Evolutionary conservation across 2,797 vertebrate genomes (phyloP).

Genomic region (Enteromius paludinosus): DNA sequence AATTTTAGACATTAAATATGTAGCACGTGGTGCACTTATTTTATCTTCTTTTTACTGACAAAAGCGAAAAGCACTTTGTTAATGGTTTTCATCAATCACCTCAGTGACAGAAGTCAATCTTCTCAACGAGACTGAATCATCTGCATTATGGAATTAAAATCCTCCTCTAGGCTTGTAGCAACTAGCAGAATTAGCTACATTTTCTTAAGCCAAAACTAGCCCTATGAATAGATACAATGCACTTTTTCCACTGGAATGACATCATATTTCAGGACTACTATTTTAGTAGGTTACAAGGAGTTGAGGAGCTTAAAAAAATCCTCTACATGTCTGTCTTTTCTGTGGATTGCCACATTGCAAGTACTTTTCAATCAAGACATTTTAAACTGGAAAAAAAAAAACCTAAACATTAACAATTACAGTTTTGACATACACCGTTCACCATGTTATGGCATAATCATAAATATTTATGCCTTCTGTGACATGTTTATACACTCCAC

Average conservation of each 20-base stretch:
- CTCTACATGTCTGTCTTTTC: background rate
- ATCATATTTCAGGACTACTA: background rate
- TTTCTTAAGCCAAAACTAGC: background rate
- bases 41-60: background rate
- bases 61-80: background rate
- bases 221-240: background rate
- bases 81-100: background rate
- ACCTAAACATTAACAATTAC: background rate
- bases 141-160: background rate
- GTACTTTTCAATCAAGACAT: background rate
- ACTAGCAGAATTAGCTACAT: background rate
- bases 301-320: background rate
- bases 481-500: conserved; percentile 20
- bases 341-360: background rate
- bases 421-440: background rate
- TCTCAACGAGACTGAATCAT: background rate
- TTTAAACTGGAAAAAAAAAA: background rate
- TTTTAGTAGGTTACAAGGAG: background rate
- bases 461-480: conserved; percentile 20
- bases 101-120: background rate
- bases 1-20: background rate
- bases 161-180: background rate
- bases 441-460: background rate
- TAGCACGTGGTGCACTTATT: background rate
- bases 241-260: background rate